Evolutionary conservation across 2,797 vertebrate species (phyloP).

Genomic region (Sandelia bainsii): DNA sequence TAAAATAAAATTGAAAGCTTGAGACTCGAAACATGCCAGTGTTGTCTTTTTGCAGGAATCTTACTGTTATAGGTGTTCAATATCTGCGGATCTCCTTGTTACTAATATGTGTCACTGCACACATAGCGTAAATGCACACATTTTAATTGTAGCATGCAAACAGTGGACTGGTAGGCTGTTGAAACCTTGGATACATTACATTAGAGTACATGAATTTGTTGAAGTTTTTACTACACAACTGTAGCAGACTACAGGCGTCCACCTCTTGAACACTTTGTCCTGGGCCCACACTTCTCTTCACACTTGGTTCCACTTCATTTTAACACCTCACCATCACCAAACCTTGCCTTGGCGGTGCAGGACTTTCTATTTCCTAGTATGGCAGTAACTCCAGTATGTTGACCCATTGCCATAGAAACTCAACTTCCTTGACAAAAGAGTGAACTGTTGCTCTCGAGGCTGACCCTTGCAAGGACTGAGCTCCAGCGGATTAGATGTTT

Average conservation of each 20-base stretch:
- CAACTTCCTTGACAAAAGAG: constrained; percentile 52
- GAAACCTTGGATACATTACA: neutral
- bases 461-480: constrained; percentile 49
- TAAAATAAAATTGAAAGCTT: neutral
- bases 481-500: constrained; percentile 63
- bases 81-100: neutral
- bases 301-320: constrained; percentile 72
- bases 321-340: constrained; percentile 43
- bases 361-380: constrained; percentile 71
- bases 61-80: neutral
- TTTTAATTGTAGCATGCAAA: too few species aligned
- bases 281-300: constrained; percentile 49
- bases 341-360: constrained; percentile 40
- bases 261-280: constrained; percentile 20
- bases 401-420: constrained; percentile 63
- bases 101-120: neutral
- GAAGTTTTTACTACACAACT: neutral
- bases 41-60: too few species aligned
- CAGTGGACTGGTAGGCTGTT: neutral
- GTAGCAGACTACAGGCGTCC: neutral
- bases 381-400: constrained; percentile 57
- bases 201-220: neutral
- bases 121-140: too few species aligned
- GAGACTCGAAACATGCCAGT: too few species aligned
- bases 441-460: constrained; percentile 43